Percentiles rank a stretch among this genome's conserved stretches.
Conservation (phyloP, 2,797 vertebrate species). For the Neosilurus mollespiculum region DNA sequence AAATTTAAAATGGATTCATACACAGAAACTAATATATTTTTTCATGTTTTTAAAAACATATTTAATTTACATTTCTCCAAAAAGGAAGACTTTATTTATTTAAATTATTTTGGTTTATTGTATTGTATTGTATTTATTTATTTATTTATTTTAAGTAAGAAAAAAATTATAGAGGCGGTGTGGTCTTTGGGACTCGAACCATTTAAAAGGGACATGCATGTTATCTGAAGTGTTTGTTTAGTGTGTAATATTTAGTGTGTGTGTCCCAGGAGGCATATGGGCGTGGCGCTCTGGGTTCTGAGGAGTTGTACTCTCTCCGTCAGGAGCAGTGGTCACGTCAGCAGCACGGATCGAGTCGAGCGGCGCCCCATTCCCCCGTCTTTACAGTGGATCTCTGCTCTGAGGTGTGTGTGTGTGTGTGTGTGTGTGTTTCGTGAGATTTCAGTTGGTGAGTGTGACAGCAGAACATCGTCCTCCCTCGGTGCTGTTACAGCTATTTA, state of each 20-base stretch:
- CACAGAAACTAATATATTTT: background rate
- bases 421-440: slow-evolving; percentile 23
- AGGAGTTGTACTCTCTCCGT: slow-evolving; percentile 87
- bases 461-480: slow-evolving; percentile 34
- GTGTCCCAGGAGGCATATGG: slow-evolving; percentile 69
- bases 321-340: slow-evolving; percentile 89
- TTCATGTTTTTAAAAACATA: background rate
- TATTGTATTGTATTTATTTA: too few relatives aligned
- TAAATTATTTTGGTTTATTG: too few relatives aligned
- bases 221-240: background rate
- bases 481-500: slow-evolving; percentile 64
- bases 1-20: background rate
- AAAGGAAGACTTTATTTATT: background rate
- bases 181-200: background rate
- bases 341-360: slow-evolving; percentile 77
- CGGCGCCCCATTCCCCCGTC: slow-evolving; percentile 88
- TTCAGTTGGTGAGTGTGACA: slow-evolving; percentile 32
- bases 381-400: slow-evolving; percentile 87
- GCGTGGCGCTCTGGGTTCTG: slow-evolving; percentile 77
- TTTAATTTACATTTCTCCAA: background rate
- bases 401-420: slow-evolving; percentile 76
- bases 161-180: background rate
- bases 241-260: background rate
- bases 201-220: background rate
- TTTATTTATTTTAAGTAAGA: background rate